A percentile compares a stretch with the other conserved stretches of the same genome.
Evolutionary conservation across 2,888 invertebrate genomes (phyloP).

Genomic region (Xiphydria camelus): DNA sequence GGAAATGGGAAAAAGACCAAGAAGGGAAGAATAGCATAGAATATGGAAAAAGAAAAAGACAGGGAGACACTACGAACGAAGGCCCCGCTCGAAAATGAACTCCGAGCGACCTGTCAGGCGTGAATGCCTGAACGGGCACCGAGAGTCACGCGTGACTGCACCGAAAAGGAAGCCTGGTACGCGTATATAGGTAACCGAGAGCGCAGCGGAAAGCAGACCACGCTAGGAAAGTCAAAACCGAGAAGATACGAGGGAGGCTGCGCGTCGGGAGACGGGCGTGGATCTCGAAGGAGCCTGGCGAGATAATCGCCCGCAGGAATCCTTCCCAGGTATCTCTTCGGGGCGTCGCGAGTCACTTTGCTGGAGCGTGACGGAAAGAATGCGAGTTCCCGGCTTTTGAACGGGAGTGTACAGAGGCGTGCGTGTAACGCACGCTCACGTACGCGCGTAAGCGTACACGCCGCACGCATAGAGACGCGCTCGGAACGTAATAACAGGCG

Average conservation of each 20-base stretch:
- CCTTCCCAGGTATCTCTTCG: slow-evolving; percentile 3
- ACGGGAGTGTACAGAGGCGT: slow-evolving; percentile 7
- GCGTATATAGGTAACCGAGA: too few species aligned
- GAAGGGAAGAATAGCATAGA: too few species aligned
- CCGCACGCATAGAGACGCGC: slow-evolving; percentile 9
- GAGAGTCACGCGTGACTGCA: not conserved
- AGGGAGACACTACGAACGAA: too few species aligned
- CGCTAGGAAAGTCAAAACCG: not conserved
- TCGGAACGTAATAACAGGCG: slow-evolving; percentile 8
- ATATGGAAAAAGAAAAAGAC: too few species aligned
- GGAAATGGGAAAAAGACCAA: too few species aligned
- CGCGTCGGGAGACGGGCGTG: too few species aligned
- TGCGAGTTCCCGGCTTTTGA: slow-evolving; percentile 4
- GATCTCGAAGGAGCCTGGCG: too few species aligned
- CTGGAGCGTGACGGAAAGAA: slow-evolving; percentile 4
- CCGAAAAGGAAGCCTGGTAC: too few species aligned
- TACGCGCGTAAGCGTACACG: slow-evolving; percentile 16
- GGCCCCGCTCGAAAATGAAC: not conserved
- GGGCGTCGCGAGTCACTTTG: not conserved
- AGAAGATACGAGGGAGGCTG: not conserved
- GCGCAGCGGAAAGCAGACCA: too few species aligned
- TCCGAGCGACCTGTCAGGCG: not conserved
- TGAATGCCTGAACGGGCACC: not conserved
- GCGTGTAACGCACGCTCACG: slow-evolving; percentile 5
- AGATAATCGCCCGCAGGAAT: not conserved